A percentile compares a stretch with the other conserved stretches of the same genome.
phyloP scores from a whole-genome alignment of 2,113 vertebrate genomes.

The Odobenus rosmarus region DNA sequence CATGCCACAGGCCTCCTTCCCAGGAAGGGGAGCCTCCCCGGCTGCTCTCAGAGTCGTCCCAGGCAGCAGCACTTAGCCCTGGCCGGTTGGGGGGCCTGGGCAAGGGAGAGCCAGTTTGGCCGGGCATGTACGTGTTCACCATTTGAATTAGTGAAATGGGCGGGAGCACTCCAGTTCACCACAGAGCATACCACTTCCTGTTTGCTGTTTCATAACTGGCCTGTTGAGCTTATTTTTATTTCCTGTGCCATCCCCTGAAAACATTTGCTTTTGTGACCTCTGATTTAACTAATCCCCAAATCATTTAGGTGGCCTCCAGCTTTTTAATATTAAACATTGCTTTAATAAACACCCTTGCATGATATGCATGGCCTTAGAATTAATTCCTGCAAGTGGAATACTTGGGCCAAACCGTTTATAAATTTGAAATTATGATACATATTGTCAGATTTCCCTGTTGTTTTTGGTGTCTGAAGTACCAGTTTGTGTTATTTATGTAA shows the following conservation, averaged over 20 bases:
- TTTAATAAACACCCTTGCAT: constrained; percentile 6
- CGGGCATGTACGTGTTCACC: neutral
- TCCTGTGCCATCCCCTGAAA: neutral
- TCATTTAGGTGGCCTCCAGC: neutral
- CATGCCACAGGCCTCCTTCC: neutral
- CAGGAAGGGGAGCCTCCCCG: neutral
- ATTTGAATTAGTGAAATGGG: neutral
- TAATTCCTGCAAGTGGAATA: constrained; percentile 6
- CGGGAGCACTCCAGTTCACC: neutral
- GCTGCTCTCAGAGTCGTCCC: neutral
- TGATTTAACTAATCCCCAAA: neutral
- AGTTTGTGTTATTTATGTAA: constrained; percentile 26
- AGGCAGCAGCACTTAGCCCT: accelerated
- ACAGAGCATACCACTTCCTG: neutral
- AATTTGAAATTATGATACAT: neutral
- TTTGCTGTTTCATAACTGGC: neutral
- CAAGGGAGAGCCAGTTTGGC: neutral
- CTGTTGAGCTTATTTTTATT: neutral
- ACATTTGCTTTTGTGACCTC: neutral
- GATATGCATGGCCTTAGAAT: neutral
- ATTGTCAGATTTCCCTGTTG: neutral
- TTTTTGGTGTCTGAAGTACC: constrained; percentile 41
- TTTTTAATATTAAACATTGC: neutral
- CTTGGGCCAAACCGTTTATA: neutral
- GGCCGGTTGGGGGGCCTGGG: accelerated